phyloP scores from a whole-genome alignment of 2,797 vertebrate genomes.

The Uromys caudimaculatus region DNA sequence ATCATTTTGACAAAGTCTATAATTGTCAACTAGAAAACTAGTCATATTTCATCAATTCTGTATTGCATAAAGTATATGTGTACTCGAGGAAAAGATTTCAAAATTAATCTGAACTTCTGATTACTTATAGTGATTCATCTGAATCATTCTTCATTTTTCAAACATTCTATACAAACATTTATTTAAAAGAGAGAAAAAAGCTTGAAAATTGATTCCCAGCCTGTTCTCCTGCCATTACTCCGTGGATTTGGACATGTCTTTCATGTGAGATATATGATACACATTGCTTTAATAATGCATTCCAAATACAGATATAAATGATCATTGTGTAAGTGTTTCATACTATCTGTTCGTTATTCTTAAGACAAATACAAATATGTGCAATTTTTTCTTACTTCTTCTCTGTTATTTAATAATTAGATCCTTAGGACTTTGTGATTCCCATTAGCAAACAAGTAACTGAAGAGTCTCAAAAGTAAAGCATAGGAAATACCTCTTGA shows the following conservation, averaged over 20 bases:
- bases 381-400: conserved; percentile 43
- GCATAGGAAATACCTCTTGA: neutral
- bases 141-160: conserved; percentile 58
- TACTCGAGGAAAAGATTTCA: conserved; percentile 42
- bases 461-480: conserved; percentile 26
- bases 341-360: conserved; percentile 41
- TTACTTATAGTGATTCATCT: conserved; percentile 19
- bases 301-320: conserved; percentile 65
- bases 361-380: conserved; percentile 52
- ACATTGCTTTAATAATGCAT: conserved; percentile 75
- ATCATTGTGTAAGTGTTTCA: conserved; percentile 39
- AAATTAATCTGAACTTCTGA: conserved; percentile 60
- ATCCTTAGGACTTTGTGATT: conserved; percentile 40
- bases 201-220: conserved; percentile 68
- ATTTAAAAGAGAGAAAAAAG: conserved; percentile 55
- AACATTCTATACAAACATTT: conserved; percentile 53
- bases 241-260: conserved; percentile 60
- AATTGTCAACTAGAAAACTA: neutral
- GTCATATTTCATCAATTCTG: conserved; percentile 23
- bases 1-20: conserved; percentile 20
- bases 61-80: neutral
- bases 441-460: conserved; percentile 48
- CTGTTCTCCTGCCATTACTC: conserved; percentile 64
- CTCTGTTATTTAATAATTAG: conserved; percentile 51
- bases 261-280: conserved; percentile 69